These are phyloP conservation scores for Pachyramphus minor DNA, from an alignment of 2,113 vertebrate species.

Conservation along the genomic window DNA sequence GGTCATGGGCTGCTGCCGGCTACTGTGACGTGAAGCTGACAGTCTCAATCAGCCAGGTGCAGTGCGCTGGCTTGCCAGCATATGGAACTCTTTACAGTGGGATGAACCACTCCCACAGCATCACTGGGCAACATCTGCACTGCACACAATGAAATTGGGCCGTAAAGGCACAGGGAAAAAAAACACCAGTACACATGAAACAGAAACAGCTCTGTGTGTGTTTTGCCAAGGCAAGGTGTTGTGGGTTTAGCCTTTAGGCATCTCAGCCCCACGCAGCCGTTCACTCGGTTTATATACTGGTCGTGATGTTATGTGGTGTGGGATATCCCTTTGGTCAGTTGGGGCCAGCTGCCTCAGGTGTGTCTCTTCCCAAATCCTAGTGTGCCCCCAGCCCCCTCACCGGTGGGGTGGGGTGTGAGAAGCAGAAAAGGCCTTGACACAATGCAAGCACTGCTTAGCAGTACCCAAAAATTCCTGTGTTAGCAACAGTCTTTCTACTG, in stretches of 20 bases:
- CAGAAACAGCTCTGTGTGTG: neutral
- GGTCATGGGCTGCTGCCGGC: neutral
- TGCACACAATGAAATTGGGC: too few relatives aligned
- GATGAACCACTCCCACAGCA: neutral
- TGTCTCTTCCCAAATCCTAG: neutral
- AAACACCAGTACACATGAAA: neutral
- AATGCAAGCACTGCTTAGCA: neutral
- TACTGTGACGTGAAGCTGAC: neutral
- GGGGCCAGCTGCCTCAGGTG: neutral
- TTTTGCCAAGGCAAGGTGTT: neutral
- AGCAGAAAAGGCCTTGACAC: neutral
- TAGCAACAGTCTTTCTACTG: neutral
- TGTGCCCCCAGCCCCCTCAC: neutral
- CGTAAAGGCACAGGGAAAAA: neutral
- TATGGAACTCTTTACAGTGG: neutral
- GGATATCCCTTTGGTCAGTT: rapidly evolving
- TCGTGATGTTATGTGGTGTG: rapidly evolving
- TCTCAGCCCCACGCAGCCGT: rapidly evolving
- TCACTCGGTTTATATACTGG: neutral
- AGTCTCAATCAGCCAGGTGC: neutral
- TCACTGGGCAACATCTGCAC: neutral
- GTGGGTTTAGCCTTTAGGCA: neutral
- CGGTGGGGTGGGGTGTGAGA: neutral
- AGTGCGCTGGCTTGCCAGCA: rapidly evolving
- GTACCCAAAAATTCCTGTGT: neutral